Evolutionary conservation across 2,113 vertebrate species (phyloP).

Genomic region (Tapirus terrestris): DNA sequence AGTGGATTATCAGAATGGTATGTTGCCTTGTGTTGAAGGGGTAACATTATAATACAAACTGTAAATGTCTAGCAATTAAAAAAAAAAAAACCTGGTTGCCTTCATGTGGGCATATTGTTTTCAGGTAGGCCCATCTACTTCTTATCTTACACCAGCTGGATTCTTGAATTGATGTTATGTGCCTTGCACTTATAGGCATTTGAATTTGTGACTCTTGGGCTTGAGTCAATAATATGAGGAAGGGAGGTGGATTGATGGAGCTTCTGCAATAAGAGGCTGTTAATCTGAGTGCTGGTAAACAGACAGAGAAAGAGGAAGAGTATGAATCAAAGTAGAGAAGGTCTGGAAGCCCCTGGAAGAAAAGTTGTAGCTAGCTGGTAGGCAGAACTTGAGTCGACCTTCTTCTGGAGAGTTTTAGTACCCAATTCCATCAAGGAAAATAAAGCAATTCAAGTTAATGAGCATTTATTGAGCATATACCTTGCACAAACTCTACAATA

Average conservation of each 20-base stretch:
- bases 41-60: not conserved
- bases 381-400: not conserved
- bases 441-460: not conserved
- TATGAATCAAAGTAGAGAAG: not conserved
- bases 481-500: not conserved
- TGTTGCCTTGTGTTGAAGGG: not conserved
- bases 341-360: not conserved
- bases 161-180: not conserved
- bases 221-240: not conserved
- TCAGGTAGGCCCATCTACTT: not conserved
- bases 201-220: not conserved
- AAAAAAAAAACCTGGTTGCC: not conserved
- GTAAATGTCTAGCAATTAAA: not conserved
- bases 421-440: not conserved
- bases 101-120: not conserved
- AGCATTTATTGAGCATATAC: not conserved
- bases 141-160: not conserved
- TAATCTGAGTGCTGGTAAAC: not conserved
- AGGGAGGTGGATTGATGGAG: not conserved
- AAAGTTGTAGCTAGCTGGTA: not conserved
- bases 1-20: not conserved
- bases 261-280: not conserved
- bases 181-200: not conserved
- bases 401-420: not conserved
- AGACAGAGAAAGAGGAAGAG: not conserved